Evolutionary conservation across 2,113 vertebrate genomes (phyloP).

Genomic region (Parus major): DNA sequence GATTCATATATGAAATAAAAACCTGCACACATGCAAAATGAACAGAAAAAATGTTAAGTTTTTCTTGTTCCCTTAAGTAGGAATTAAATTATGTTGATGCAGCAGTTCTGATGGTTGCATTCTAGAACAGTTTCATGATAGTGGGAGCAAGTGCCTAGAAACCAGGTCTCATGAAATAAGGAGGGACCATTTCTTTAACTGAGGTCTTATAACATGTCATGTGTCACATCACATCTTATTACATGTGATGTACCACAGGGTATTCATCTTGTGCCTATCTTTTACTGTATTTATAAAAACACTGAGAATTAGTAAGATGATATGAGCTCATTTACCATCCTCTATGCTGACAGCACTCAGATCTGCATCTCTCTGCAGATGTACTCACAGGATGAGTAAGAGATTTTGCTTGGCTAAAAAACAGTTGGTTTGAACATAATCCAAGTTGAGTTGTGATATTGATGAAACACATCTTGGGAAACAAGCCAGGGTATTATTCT

Average conservation of each 20-base stretch:
- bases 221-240: neutral
- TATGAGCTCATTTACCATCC: neutral
- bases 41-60: neutral
- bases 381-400: neutral
- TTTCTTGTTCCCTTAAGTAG: neutral
- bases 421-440: neutral
- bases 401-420: neutral
- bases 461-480: neutral
- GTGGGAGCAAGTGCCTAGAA: neutral
- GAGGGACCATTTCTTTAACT: neutral
- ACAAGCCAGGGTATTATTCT: neutral
- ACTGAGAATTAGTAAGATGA: neutral
- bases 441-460: neutral
- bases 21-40: rapidly evolving
- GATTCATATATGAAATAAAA: neutral
- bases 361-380: neutral
- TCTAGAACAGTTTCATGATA: neutral
- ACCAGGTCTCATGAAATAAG: neutral
- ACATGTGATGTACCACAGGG: neutral
- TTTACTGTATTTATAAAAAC: neutral
- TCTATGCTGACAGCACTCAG: neutral
- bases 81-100: neutral
- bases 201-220: neutral
- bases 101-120: neutral
- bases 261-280: neutral